Base-by-base conservation (phyloP, 2,113 vertebrate genomes). In the Chloroceryle aenea region DNA sequence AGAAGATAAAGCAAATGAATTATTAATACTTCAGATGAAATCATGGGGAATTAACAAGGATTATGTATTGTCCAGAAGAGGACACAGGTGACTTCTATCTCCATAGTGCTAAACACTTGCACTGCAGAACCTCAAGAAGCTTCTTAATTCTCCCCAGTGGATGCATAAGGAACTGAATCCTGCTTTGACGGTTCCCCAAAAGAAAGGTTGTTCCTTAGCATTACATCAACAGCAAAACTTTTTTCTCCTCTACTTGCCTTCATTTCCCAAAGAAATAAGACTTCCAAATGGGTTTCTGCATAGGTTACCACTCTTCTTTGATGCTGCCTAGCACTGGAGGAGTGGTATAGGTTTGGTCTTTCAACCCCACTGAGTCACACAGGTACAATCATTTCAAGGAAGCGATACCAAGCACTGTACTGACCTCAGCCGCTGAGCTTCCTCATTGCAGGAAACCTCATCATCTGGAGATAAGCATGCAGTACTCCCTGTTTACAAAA, bases 51-150 rank as follows among this genome's bases (percentile, higher is more conserved):
- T 25, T 67, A 50, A 27, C 14, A 56, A 63, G 62, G 75, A n/a
- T 43, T 64, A 66, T 1, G 1, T 22, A 18, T 8, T 67, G 42
- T 53, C 71, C 52, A 80, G 40, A 91, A 69, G 50, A 56, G n/a
- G 59, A 56, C 73, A 84, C 23, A n/a, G 59, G 52, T 59, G 36
- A 30, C 30, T 85, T 38, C 32, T 6, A 13, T 9, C 55, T 75
- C 32, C 34, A 6, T 4, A 47, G 20, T 58, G 66, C 17, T 45
- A 56, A 38, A 10, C 20, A 19, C 42, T 42, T 40, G 25, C 29
- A 11, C 45, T 8, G 0, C 0, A 4, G 47, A 84, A 77, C 30
- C 40, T 73, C 0, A 0, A 47, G 48, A 12, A 64, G 40, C 22
- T 1, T 5, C 12, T 84, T 36, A 34, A 55, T 29, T 58, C 42